These are phyloP conservation scores for Trissoscelio sp. DNA, from an alignment of 2,888 invertebrate genomes.

Conservation along the genomic window DNA sequence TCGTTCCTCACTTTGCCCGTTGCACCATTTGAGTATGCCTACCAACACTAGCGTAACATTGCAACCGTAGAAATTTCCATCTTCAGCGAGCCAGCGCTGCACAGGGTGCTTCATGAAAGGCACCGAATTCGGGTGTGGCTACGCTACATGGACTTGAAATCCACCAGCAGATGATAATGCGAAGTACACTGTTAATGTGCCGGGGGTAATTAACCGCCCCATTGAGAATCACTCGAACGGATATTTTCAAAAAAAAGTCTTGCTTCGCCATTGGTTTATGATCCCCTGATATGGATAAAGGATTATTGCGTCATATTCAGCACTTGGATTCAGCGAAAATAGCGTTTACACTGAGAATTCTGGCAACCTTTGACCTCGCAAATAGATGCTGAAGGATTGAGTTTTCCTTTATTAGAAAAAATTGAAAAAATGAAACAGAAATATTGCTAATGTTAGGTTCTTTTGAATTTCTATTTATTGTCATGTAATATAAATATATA, in stretches of 20 bases:
- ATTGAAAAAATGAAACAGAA: too few species aligned
- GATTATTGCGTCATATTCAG: not conserved
- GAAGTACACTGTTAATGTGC: conserved; percentile 58
- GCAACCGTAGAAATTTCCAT: conserved; percentile 73
- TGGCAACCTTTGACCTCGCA: too few species aligned
- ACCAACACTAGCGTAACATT: conserved; percentile 76
- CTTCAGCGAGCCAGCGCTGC: conserved; percentile 65
- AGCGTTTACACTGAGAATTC: too few species aligned
- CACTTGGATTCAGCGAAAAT: not conserved
- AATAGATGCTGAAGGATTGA: too few species aligned
- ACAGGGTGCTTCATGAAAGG: conserved; percentile 65
- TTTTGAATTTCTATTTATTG: too few species aligned
- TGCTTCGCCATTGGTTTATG: conserved; percentile 11
- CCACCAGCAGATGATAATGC: conserved; percentile 64
- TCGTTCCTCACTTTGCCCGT: conserved; percentile 68
- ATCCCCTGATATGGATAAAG: not conserved
- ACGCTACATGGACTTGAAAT: conserved; percentile 59
- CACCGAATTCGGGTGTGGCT: conserved; percentile 64
- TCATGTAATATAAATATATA: too few species aligned
- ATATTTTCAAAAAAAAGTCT: conserved; percentile 38
- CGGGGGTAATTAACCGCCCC: conserved; percentile 61
- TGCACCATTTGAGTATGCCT: conserved; percentile 76
- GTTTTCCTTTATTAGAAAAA: too few species aligned
- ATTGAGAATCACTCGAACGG: conserved; percentile 54
- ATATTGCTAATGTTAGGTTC: too few species aligned